Evolutionary conservation across 2,113 vertebrate genomes (phyloP), one percentile per base, ranked within the genome.

Genomic region (Dicrurus megarhynchus): DNA sequence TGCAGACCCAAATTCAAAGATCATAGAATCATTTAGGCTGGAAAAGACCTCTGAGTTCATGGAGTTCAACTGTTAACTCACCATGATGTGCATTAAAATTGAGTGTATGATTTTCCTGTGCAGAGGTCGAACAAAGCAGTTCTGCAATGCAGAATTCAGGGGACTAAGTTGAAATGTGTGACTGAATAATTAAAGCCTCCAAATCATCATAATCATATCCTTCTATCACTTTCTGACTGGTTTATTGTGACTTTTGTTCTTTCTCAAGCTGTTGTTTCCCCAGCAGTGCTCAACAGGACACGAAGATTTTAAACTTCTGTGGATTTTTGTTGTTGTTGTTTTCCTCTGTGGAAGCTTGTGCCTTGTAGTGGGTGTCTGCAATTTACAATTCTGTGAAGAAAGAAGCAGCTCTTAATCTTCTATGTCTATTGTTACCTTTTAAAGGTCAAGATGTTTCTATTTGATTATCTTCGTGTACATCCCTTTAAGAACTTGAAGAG

Each of bases 201-300:
- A 35, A n/a, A 73, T 70, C 4, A 0, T 47, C 37, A 14, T n/a
- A n/a, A n/a, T 65, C 0, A 3, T 75, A 4, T 55, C 67, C 39
- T 89, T 75, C 30, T 57, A 1, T 42, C 39, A 33, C 18, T 49
- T 35, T 42, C 30, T 53, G 64, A 16, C 21, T 74, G 30, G 39
- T 74, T 85, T 37, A 18, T 63, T 86, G 18, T 26, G 18, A 35
- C 28, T 23, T 56, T 61, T n/a, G 30, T 52, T 84, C 30, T 56
- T 87, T 71, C 37, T 83, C n/a, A 17, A 13, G n/a, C 14, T 52
- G 18, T 28, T 81, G 30, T 63, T 87, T 84, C 27, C 47, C 39
- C 27, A 56, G 71, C 21, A 57, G 2, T 47, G 22, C 50, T 89
- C 46, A 68, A 24, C 17, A 23, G 39, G 10, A 67, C 24, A 7